Evolutionary conservation across 2,888 invertebrate genomes (phyloP), one percentile per base, ranked within the genome.

Genomic region (Mesodorylaimus sp.): DNA sequence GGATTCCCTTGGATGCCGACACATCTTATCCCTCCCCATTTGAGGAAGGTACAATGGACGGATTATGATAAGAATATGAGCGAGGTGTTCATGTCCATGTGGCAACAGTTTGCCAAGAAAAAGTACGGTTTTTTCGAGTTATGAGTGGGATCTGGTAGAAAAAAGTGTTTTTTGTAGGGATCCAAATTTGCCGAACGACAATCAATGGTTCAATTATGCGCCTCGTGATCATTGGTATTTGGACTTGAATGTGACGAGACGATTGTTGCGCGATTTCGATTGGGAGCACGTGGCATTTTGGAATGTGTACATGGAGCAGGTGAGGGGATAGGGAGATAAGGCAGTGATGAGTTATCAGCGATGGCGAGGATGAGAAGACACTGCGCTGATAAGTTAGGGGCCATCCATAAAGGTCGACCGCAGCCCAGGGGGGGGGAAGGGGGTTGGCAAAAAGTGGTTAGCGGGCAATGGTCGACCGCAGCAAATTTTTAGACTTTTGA

Each of bases 171-270:
- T 10, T 52, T 57, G 39, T 36, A 61, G 59, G 41, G 55, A 65
- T 46, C 64, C 64, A 1, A 65, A 64, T 46, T 56, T 64, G 29
- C 54, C 58, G 1, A 47, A 55, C 36, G 60, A 60, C 42, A 58
- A 58, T 13, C 54, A 53, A 3, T 64, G 64, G 64, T 48, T 54
- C 3, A 59, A 61, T 1, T 55, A 56, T 39, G 56, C 61, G 50
- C 61, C 61, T 3, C 52, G 62, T 2, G 58, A 60, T 2, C 63
- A 65, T 47, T 63, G 60, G 61, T 64, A 59, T 48, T 50, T 61
- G 45, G 56, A 63, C 52, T 64, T 64, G 54, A 65, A 62, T 55
- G 62, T 61, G 48, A 56, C 62, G 43, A 1, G 60, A n/a, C 54
- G 36, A 1, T 32, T 60, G 16, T 51, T 47, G 16, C 45, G 60